Evolutionary conservation across 2,888 invertebrate genomes (phyloP).

Genomic region (Troglohyphantes excavatus): DNA sequence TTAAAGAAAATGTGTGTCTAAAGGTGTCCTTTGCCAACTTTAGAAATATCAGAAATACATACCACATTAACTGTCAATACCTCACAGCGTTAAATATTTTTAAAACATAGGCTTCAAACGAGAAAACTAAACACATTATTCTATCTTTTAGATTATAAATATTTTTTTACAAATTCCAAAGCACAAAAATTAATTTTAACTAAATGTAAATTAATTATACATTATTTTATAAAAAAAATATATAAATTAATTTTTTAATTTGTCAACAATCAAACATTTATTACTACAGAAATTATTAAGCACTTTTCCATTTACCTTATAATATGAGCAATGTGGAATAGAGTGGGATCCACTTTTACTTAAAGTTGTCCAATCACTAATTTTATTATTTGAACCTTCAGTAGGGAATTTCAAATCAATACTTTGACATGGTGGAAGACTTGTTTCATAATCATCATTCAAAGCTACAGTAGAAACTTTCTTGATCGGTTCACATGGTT

Average conservation of each 20-base stretch:
- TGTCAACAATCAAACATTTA: not conserved
- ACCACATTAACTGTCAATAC: too few species aligned
- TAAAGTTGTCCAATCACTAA: slow-evolving; percentile 40
- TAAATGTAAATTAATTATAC: not conserved
- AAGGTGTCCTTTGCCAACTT: too few species aligned
- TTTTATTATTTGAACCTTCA: slow-evolving; percentile 52
- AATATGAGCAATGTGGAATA: slow-evolving; percentile 34
- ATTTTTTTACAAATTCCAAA: too few species aligned
- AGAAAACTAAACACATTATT: too few species aligned
- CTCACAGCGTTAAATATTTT: too few species aligned
- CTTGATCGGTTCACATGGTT: slow-evolving; percentile 73
- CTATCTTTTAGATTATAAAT: too few species aligned
- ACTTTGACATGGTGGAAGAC: slow-evolving; percentile 73
- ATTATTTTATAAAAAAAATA: too few species aligned
- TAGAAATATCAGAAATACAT: too few species aligned
- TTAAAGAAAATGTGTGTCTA: too few species aligned
- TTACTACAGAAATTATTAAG: not conserved
- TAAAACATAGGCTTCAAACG: too few species aligned
- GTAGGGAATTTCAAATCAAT: slow-evolving; percentile 75
- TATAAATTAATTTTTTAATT: not conserved
- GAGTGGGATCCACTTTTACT: slow-evolving; percentile 27
- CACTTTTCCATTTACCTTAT: slow-evolving; percentile 28
- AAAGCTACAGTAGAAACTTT: slow-evolving; percentile 65
- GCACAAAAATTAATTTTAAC: not conserved
- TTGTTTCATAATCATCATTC: slow-evolving; percentile 62